Percentiles rank a stretch among this genome's conserved stretches.
Conservation (phyloP, 2,888 invertebrate genomes). For the Smittia aterrima region DNA sequence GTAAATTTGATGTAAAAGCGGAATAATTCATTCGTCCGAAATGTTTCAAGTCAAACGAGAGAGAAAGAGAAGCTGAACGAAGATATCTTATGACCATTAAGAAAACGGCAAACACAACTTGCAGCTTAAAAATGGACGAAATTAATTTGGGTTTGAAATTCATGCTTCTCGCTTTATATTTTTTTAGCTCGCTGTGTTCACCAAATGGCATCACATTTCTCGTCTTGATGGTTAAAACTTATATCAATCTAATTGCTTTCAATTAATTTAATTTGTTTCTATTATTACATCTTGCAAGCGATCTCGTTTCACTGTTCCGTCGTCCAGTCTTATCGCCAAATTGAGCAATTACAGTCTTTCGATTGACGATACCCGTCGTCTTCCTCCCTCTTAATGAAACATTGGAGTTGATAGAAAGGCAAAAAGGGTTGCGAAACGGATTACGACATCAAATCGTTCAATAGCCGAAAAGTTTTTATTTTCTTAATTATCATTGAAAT, state of each 20-base stretch:
- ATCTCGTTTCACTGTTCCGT: background rate
- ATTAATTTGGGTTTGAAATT: constrained; percentile 38
- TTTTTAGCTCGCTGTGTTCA: background rate
- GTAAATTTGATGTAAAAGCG: constrained; percentile 31
- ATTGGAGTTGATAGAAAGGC: background rate
- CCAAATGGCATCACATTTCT: constrained; percentile 37
- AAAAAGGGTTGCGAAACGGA: background rate
- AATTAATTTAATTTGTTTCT: constrained; percentile 41
- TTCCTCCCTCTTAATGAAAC: background rate
- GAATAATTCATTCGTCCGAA: constrained; percentile 36
- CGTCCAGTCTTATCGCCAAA: background rate
- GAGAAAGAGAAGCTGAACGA: background rate
- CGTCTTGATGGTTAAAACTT: constrained; percentile 19
- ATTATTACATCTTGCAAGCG: constrained; percentile 20
- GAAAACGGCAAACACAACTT: background rate
- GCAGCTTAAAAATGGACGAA: constrained; percentile 29
- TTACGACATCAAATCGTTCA: background rate
- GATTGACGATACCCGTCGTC: background rate
- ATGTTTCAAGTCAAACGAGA: constrained; percentile 19
- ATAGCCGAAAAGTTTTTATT: constrained; percentile 27
- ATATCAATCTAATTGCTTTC: constrained; percentile 30
- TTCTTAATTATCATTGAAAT: constrained; percentile 19
- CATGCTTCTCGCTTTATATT: constrained; percentile 10
- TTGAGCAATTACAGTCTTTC: constrained; percentile 11
- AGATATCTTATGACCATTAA: constrained; percentile 30